phyloP scores from a whole-genome alignment of 1,140 invertebrate genomes.

The Eurosta solidaginis region DNA sequence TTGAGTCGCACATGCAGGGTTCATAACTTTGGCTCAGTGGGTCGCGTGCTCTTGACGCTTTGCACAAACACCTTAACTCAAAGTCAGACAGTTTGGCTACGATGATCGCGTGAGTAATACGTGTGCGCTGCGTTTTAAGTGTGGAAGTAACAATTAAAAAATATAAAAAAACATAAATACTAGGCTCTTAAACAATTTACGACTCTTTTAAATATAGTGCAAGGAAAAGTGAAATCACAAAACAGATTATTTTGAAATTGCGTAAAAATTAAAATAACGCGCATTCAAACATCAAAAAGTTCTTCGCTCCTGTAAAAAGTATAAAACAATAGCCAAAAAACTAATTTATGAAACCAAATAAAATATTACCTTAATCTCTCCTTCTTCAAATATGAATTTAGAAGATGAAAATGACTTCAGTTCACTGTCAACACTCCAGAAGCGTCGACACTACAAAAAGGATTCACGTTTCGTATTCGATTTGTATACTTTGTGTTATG shows the following conservation, averaged over 20 bases:
- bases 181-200: too few species aligned
- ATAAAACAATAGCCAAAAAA: too few species aligned
- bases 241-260: too few species aligned
- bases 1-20: background rate
- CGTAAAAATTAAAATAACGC: too few species aligned
- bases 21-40: background rate
- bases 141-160: too few species aligned
- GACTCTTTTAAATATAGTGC: too few species aligned
- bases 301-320: too few species aligned
- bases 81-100: background rate
- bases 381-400: background rate
- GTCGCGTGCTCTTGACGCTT: background rate
- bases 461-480: conserved; percentile 80
- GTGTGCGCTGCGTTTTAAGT: background rate
- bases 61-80: too few species aligned
- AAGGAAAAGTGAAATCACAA: too few species aligned
- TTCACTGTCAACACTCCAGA: background rate
- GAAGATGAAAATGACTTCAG: background rate
- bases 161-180: too few species aligned
- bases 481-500: conserved; percentile 82
- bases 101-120: background rate
- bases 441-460: conserved; percentile 77
- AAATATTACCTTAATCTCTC: background rate
- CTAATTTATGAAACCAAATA: background rate
- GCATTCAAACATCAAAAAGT: too few species aligned